Conservation (phyloP, 2,888 invertebrate genomes). For the Terebella lapidaria region DNA sequence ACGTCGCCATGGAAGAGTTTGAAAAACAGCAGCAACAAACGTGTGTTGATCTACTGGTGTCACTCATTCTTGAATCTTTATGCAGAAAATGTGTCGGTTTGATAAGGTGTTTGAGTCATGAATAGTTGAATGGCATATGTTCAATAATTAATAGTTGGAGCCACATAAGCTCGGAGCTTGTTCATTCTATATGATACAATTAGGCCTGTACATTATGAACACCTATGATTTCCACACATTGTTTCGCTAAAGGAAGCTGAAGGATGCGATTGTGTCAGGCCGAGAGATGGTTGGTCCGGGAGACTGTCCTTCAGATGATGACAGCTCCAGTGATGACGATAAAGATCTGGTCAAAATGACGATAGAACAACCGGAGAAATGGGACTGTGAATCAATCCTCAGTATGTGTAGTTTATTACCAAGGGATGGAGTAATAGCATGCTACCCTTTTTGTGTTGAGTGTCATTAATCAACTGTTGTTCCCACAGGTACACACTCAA, state of each 20-base stretch:
- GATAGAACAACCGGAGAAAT: conserved; percentile 65
- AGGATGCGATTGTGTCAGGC: conserved; percentile 35
- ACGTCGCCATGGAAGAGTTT: conserved; percentile 72
- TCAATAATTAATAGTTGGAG: too few species aligned
- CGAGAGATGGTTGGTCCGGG: conserved; percentile 21
- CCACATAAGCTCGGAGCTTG: too few species aligned
- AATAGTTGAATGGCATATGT: too few species aligned
- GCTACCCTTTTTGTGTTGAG: neutral
- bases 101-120: too few species aligned
- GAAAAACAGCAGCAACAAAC: conserved; percentile 30
- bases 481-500: conserved; percentile 83
- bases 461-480: neutral
- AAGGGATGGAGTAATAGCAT: neutral
- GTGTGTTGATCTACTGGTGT: conserved; percentile 27
- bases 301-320: conserved; percentile 2
- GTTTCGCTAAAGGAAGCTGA: conserved; percentile 35
- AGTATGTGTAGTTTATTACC: too few species aligned
- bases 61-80: too few species aligned
- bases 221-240: too few species aligned
- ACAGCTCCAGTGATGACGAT: conserved; percentile 30
- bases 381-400: conserved; percentile 88
- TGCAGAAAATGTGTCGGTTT: too few species aligned
- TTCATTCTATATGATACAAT: too few species aligned
- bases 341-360: conserved; percentile 56
- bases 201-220: too few species aligned